A percentile compares a stretch with the other conserved stretches of the same genome.
Evolutionary conservation across 2,797 vertebrate genomes (phyloP).

Genomic region (Artibeus lituratus): DNA sequence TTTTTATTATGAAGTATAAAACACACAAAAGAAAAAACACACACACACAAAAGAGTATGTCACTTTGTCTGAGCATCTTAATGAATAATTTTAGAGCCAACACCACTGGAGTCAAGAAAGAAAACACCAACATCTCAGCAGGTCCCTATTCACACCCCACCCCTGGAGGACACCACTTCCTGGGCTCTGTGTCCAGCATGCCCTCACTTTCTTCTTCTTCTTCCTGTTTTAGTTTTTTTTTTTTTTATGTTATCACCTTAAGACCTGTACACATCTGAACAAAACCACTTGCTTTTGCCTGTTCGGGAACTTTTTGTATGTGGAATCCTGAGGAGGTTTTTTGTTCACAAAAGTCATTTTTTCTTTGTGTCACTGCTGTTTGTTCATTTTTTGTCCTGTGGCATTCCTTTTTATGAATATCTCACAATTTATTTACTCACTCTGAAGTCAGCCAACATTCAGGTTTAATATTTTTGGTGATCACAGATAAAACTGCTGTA

Average conservation of each 20-base stretch:
- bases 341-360: too few species aligned
- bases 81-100: neutral
- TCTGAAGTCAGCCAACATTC: accelerated
- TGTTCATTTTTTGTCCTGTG: neutral
- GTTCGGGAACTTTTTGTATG: accelerated
- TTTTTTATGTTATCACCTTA: neutral
- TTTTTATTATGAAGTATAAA: neutral
- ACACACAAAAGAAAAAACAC: too few species aligned
- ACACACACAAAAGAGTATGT: accelerated
- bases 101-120: neutral
- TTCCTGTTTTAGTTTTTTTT: neutral
- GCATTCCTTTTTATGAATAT: accelerated
- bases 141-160: accelerated
- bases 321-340: accelerated
- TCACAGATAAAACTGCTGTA: neutral
- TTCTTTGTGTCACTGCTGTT: accelerated
- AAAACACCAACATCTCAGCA: neutral
- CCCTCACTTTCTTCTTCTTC: neutral
- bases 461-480: neutral
- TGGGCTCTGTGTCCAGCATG: neutral
- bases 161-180: neutral
- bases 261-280: too few species aligned
- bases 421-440: neutral
- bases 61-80: neutral
- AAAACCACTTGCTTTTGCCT: neutral